Evolutionary conservation across 2,888 invertebrate species (phyloP).

Genomic region (Herminia tarsipennalis): DNA sequence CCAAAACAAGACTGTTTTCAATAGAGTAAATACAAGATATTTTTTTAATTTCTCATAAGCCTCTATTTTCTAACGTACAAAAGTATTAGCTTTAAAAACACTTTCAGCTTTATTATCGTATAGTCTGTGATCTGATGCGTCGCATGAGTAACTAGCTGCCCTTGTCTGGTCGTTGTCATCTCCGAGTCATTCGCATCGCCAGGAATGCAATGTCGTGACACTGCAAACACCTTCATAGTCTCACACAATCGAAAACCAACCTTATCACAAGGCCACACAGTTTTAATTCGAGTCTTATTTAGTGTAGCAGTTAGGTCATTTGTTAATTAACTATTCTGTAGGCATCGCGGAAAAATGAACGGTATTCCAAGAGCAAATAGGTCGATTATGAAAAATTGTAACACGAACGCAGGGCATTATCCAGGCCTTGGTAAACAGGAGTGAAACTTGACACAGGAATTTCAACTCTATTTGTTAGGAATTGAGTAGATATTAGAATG

Average conservation of each 20-base stretch:
- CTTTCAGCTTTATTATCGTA: constrained; percentile 30
- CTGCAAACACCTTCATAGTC: constrained; percentile 38
- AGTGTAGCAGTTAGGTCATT: constrained; percentile 35
- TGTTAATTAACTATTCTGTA: not conserved
- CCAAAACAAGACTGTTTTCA: too few species aligned
- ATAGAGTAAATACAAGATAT: too few species aligned
- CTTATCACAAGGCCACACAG: constrained; percentile 11
- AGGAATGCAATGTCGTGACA: constrained; percentile 82
- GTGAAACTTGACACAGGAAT: constrained; percentile 48
- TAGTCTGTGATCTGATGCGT: constrained; percentile 23
- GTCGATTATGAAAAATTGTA: constrained; percentile 62
- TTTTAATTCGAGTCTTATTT: constrained; percentile 11
- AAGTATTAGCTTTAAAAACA: too few species aligned
- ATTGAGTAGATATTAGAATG: constrained; percentile 46
- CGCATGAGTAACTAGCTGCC: constrained; percentile 69
- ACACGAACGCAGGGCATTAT: constrained; percentile 67
- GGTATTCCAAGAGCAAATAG: constrained; percentile 58
- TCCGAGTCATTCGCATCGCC: constrained; percentile 78
- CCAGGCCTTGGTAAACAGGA: constrained; percentile 59
- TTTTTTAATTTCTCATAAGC: too few species aligned
- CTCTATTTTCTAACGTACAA: too few species aligned
- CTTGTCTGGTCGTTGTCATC: constrained; percentile 84
- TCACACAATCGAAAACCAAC: constrained; percentile 35
- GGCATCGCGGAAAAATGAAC: constrained; percentile 58
- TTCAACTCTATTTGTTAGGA: constrained; percentile 33